A percentile compares a stretch with the other conserved stretches of the same genome.
Evolutionary conservation across 2,888 invertebrate genomes (phyloP).

Genomic region (Cheilosia vernalis): DNA sequence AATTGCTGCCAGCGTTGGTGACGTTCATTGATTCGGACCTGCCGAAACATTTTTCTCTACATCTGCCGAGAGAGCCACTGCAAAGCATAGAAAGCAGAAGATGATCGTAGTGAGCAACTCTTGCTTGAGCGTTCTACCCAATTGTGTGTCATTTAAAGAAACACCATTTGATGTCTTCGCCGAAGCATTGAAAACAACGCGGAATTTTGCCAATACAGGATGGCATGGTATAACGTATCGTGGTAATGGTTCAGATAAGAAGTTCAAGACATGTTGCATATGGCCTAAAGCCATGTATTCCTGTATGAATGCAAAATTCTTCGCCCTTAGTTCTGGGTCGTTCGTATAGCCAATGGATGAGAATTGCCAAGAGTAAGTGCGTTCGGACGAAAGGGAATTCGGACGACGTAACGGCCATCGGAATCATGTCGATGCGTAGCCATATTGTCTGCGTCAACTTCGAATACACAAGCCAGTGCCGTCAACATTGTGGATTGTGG

Average conservation of each 20-base stretch:
- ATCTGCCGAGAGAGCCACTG: constrained; percentile 73
- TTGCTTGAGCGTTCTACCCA: constrained; percentile 27
- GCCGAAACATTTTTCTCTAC: constrained; percentile 76
- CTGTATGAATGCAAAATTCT: constrained; percentile 19
- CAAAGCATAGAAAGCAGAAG: constrained; percentile 33
- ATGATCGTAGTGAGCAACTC: constrained; percentile 58
- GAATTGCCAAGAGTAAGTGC: constrained; percentile 23
- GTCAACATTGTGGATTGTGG: neutral
- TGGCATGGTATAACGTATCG: constrained; percentile 21
- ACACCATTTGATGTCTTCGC: constrained; percentile 31
- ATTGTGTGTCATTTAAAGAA: constrained; percentile 27
- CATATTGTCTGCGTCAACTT: constrained; percentile 4
- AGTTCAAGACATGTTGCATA: constrained; percentile 2
- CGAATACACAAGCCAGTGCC: constrained; percentile 4
- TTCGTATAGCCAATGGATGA: constrained; percentile 4
- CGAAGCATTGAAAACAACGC: constrained; percentile 14
- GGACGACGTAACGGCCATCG: constrained; percentile 3
- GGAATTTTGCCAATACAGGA: neutral
- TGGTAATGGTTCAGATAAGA: constrained; percentile 1
- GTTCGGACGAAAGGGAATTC: constrained; percentile 14
- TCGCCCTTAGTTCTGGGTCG: neutral
- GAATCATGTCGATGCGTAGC: constrained; percentile 1
- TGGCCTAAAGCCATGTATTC: constrained; percentile 15
- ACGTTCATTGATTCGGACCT: constrained; percentile 58
- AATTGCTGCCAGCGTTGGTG: too few relatives aligned